Evolutionary conservation across 2,113 vertebrate genomes (phyloP).

Genomic region (Apus apus): DNA sequence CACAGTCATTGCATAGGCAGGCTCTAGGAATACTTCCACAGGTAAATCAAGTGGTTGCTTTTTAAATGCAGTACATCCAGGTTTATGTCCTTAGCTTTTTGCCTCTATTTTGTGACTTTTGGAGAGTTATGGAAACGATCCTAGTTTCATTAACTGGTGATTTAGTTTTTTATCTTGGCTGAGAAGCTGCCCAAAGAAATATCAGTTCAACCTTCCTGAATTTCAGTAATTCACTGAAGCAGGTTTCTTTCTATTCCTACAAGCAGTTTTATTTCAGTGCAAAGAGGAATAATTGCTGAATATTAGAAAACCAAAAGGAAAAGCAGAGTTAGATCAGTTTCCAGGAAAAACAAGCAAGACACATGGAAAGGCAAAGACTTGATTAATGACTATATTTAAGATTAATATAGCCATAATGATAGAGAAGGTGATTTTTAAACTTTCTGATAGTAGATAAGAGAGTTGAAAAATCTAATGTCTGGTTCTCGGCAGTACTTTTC

Average conservation of each 20-base stretch:
- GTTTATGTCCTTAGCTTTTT: neutral
- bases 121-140: neutral
- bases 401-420: neutral
- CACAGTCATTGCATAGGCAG: neutral
- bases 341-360: neutral
- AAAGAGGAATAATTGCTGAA: neutral
- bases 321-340: neutral
- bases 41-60: neutral
- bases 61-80: neutral
- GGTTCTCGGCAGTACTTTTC: neutral
- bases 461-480: neutral
- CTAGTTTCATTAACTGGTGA: neutral
- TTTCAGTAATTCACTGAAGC: neutral
- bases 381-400: neutral
- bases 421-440: neutral
- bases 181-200: neutral
- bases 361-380: neutral
- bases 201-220: neutral
- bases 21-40: rapidly evolving
- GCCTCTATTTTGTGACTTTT: neutral
- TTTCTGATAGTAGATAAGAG: neutral
- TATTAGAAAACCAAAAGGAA: neutral
- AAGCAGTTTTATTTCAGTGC: neutral
- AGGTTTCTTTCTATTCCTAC: neutral
- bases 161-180: neutral